phyloP scores from a whole-genome alignment of 2,113 vertebrate species.

The Hippocampus zosterae region DNA sequence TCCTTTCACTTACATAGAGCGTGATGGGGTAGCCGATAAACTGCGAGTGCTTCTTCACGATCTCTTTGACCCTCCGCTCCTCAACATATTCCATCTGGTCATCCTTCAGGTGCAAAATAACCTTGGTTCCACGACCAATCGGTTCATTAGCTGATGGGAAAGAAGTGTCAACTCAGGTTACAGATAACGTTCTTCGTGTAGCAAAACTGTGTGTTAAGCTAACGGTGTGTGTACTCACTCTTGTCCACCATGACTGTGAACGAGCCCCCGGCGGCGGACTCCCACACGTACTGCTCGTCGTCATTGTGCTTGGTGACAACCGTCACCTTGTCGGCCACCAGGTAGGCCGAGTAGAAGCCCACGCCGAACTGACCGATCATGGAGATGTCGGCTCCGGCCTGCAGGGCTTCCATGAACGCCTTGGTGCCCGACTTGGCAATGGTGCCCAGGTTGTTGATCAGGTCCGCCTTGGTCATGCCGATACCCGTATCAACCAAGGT shows the following conservation, averaged over 20 bases:
- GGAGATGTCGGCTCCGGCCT: slow-evolving; percentile 78
- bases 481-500: slow-evolving; percentile 76
- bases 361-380: slow-evolving; percentile 82
- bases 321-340: slow-evolving; percentile 76
- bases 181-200: neutral
- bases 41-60: slow-evolving; percentile 81
- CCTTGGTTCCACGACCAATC: slow-evolving; percentile 73
- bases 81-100: slow-evolving; percentile 77
- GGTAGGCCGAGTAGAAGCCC: slow-evolving; percentile 79
- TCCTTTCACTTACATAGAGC: slow-evolving; percentile 69
- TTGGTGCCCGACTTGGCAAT: slow-evolving; percentile 81
- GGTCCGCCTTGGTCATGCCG: slow-evolving; percentile 80
- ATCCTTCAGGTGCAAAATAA: slow-evolving; percentile 76
- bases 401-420: slow-evolving; percentile 80
- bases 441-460: slow-evolving; percentile 79
- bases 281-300: slow-evolving; percentile 79
- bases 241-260: slow-evolving; percentile 73
- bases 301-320: slow-evolving; percentile 79
- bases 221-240: slow-evolving; percentile 45
- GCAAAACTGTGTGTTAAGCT: neutral
- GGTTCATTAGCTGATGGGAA: slow-evolving; percentile 46
- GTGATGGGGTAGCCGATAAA: slow-evolving; percentile 82
- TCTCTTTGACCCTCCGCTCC: slow-evolving; percentile 75
- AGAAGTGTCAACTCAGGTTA: neutral
- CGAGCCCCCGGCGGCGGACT: slow-evolving; percentile 78